phyloP scores from a whole-genome alignment of 2,113 vertebrate genomes.

The Ellobius talpinus region DNA sequence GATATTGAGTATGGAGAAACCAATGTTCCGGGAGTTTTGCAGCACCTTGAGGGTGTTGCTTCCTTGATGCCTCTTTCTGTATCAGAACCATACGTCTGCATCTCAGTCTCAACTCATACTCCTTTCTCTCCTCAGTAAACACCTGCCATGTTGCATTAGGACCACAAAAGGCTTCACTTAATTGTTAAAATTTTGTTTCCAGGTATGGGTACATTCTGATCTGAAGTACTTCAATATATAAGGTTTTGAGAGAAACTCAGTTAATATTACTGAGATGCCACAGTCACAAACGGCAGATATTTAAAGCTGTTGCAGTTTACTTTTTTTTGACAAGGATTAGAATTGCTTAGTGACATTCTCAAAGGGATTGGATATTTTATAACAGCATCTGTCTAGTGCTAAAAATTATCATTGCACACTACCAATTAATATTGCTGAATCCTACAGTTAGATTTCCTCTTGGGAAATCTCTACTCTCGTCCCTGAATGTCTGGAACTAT shows the following conservation, averaged over 20 bases:
- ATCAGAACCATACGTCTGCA: neutral
- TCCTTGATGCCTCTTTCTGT: fast-evolving
- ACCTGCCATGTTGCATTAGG: no score
- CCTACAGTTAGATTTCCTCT: neutral
- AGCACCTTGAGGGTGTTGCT: fast-evolving
- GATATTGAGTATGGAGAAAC: neutral
- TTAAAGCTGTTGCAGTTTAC: neutral
- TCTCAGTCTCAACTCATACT: neutral
- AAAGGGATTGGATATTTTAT: neutral
- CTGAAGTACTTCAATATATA: neutral
- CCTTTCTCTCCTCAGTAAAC: neutral
- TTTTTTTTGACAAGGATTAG: neutral
- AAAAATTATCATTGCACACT: neutral
- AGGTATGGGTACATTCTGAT: neutral
- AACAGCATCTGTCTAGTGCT: neutral
- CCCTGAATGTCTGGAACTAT: neutral
- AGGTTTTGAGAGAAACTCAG: neutral
- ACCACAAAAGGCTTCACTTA: neutral
- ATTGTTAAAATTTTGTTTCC: neutral
- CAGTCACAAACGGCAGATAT: neutral
- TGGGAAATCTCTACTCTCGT: neutral
- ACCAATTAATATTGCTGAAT: neutral
- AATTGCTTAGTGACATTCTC: neutral
- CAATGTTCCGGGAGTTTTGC: neutral
- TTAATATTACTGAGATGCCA: neutral